These are phyloP conservation scores for Trichogramma evanescens DNA, from an alignment of 2,888 invertebrate genomes.

Conservation along the genomic window DNA sequence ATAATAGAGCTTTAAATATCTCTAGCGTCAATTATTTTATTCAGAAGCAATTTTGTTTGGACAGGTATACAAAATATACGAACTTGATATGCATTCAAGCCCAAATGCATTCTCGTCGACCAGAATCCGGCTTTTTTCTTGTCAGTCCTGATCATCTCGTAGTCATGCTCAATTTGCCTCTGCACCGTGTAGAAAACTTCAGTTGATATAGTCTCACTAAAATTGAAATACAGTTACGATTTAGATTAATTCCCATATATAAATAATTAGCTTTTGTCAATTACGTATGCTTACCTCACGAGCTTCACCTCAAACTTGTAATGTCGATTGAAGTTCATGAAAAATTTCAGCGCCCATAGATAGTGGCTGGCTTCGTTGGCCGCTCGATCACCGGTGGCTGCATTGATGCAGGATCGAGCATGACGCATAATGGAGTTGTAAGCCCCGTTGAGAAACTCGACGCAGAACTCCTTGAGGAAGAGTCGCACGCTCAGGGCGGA, in stretches of 20 bases:
- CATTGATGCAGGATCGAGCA: conserved; percentile 69
- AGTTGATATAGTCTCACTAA: conserved; percentile 86
- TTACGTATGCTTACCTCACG: conserved; percentile 61
- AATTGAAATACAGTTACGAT: conserved; percentile 32
- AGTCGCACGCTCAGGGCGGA: conserved; percentile 85
- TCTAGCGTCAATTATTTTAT: neutral
- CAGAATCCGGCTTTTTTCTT: conserved; percentile 77
- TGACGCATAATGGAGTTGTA: conserved; percentile 90
- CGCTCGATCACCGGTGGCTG: conserved; percentile 58
- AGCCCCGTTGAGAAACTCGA: conserved; percentile 83
- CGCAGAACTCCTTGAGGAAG: conserved; percentile 89
- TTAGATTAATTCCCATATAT: neutral
- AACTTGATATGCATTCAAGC: conserved; percentile 63
- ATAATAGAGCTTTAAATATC: neutral
- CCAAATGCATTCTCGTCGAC: conserved; percentile 80
- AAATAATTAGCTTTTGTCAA: neutral
- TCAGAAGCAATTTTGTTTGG: neutral
- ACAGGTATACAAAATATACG: conserved; percentile 11
- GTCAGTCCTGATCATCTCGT: conserved; percentile 76
- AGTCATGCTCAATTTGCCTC: conserved; percentile 79
- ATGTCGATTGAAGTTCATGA: conserved; percentile 93
- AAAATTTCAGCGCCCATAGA: conserved; percentile 88
- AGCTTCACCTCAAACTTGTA: conserved; percentile 81
- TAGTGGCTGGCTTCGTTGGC: conserved; percentile 89
- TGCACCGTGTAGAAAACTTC: conserved; percentile 91